Base-by-base conservation (phyloP, 2,113 vertebrate species). In the Rhegmatorhina hoffmannsi region DNA sequence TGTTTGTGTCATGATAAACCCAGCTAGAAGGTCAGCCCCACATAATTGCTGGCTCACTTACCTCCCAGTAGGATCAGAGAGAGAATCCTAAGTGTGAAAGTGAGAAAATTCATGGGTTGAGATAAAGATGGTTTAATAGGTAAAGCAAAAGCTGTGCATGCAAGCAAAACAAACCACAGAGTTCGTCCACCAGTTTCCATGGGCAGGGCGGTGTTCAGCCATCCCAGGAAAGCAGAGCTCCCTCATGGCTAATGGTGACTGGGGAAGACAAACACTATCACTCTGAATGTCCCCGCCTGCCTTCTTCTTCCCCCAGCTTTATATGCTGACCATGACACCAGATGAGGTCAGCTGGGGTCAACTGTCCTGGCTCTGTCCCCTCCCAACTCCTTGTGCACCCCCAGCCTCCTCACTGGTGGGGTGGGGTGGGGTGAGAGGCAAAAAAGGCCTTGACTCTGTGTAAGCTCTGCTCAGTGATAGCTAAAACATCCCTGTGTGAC, bases 311-410 rank as follows among this genome's bases (percentile, higher is more conserved):
- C 47, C 25, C 7, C 8, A 18, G 21, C 25, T 36, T 9, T 43
- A 1, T 3, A 2, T 33, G n/a, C 56, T 17, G 56, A 63, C 25
- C 49, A 16, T 16, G 17, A 0, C 2, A 4, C 17, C 20, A 3
- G 25, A 26, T 62, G 46, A 47, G 47, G n/a, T 55, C 55, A 62
- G 1, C 0, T 62, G n/a, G 25, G 20, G 20, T 62, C 55, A 76
- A 55, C 1, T 62, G 29, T 76, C 70, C 40, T 38, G 34, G 19
- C 70, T 64, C 16, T 52, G 50, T 46, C 33, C 28, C 18, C 26
- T 56, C 63, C 18, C 18, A 47, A 2, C 13, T 34, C 43, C 36
- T 1, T 46, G 44, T 26, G 38, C 50, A 52, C 13, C 6, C 28
- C 17, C 44, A 59, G 52, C 16, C 73, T 52, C 17, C 52, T 53